These are phyloP conservation scores for Trisateles emortualis DNA, from an alignment of 2,888 invertebrate species.

Conservation along the genomic window DNA sequence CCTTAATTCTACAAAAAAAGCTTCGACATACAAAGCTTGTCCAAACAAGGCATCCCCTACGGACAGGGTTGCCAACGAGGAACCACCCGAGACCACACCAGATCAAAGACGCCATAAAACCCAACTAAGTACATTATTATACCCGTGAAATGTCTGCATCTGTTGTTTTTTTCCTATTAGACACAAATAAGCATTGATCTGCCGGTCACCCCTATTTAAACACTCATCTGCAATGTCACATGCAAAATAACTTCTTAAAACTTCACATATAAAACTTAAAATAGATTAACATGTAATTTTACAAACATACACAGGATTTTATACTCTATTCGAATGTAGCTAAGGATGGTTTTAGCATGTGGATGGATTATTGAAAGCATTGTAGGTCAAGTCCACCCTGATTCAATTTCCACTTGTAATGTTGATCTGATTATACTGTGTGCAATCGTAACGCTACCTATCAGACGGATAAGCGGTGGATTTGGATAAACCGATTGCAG, in stretches of 20 bases:
- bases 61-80: slow-evolving; percentile 25
- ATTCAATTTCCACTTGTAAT: slow-evolving; percentile 81
- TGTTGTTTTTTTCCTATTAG: slow-evolving; percentile 85
- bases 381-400: slow-evolving; percentile 79
- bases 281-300: neutral
- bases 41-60: slow-evolving; percentile 39
- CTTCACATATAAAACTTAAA: rapidly evolving
- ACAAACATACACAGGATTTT: slow-evolving; percentile 23
- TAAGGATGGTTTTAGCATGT: slow-evolving; percentile 33
- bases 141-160: slow-evolving; percentile 86
- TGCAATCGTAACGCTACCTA: slow-evolving; percentile 67
- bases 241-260: slow-evolving; percentile 28
- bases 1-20: slow-evolving; percentile 11
- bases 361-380: slow-evolving; percentile 34
- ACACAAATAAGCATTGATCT: slow-evolving; percentile 84
- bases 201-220: slow-evolving; percentile 63
- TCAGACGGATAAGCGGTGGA: slow-evolving; percentile 35
- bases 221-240: slow-evolving; percentile 17
- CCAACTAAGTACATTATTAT: slow-evolving; percentile 84
- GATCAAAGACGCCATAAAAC: slow-evolving; percentile 83
- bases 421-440: slow-evolving; percentile 79
- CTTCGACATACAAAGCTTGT: slow-evolving; percentile 21
- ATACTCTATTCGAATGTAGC: slow-evolving; percentile 17
- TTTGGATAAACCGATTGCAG: slow-evolving; percentile 40
- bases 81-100: slow-evolving; percentile 58